Base-by-base conservation (phyloP, 2,113 vertebrate genomes). In the Lasiurus cinereus region DNA sequence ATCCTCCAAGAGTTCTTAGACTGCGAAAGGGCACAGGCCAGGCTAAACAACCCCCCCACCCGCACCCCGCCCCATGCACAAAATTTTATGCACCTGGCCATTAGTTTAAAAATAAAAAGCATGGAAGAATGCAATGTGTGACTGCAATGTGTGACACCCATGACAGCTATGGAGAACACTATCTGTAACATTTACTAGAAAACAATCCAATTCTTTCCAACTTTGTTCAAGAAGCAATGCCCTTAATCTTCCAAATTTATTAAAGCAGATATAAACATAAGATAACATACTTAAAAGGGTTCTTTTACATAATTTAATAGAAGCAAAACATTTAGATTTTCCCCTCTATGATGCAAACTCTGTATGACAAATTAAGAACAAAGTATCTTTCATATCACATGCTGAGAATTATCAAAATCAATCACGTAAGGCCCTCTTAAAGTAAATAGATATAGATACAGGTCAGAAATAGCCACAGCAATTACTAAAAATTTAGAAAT, bases 401-500 rank as follows among this genome's bases (percentile, higher is more conserved):
- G 4, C 19, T 70, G 19, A 91, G 19, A 92, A 67, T 73, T 72
- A 92, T 29, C 10, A 94, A 93, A 95, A 92, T 96, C 54, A 94
- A 94, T 64, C 43, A 92, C 52, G 15, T 18, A 70, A 94, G 9
- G 6, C 3, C 46, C 19, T 83, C 18, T 11, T 64, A 82, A 78
- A 94, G 21, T 43, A 90, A 29, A 86, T 52, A 56, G 8, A 62
- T 48, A 86, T 39, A 56, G 10, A 62, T 43, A 1, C 74, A 72
- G 46, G 16, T 90, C 67, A 96, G 33, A 90, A 94, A n/a, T 76
- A 92, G 43, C 19, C 22, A 92, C 27, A 90, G 67, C 36, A 90
- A 88, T 50, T 84, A 54, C 43, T 95, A 72, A 8, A 82, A 36
- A 92, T 93, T 74, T 91, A 73, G n/a, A 96, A 95, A 59, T 33